A percentile compares a stretch with the other conserved stretches of the same genome.
phyloP scores from a whole-genome alignment of 2,888 invertebrate genomes.

The Ischnura elegans region DNA sequence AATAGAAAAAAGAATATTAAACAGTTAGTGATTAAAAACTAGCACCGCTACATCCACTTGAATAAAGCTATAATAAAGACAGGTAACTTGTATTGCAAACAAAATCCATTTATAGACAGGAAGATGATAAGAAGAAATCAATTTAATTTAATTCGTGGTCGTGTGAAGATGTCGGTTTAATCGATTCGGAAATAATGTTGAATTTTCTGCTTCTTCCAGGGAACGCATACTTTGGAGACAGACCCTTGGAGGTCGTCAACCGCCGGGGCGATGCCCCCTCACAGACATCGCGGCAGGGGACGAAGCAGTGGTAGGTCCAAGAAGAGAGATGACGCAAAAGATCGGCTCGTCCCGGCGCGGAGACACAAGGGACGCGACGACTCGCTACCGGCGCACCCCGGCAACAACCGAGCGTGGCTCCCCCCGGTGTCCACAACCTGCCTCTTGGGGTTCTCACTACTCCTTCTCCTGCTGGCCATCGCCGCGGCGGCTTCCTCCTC shows the following conservation, averaged over 20 bases:
- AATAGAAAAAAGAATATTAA: no score
- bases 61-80: no score
- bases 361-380: constrained; percentile 16
- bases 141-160: no score
- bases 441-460: constrained; percentile 38
- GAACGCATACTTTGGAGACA: constrained; percentile 12
- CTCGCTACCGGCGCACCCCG: not conserved
- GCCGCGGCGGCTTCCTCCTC: constrained; percentile 35
- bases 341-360: not conserved
- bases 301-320: constrained; percentile 44
- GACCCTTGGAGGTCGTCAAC: not conserved
- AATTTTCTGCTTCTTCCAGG: constrained; percentile 8
- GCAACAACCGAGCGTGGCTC: constrained; percentile 36
- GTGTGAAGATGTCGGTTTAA: no score
- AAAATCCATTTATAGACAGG: no score
- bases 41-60: no score
- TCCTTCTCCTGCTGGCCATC: constrained; percentile 31
- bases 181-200: no score
- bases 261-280: constrained; percentile 47
- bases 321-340: constrained; percentile 43
- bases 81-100: no score
- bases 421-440: constrained; percentile 32
- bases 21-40: no score
- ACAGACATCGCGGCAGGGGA: constrained; percentile 59
- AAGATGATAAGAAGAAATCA: no score